A percentile compares a stretch with the other conserved stretches of the same genome.
phyloP scores from a whole-genome alignment of 2,113 vertebrate species.

The Cyanistes caeruleus region DNA sequence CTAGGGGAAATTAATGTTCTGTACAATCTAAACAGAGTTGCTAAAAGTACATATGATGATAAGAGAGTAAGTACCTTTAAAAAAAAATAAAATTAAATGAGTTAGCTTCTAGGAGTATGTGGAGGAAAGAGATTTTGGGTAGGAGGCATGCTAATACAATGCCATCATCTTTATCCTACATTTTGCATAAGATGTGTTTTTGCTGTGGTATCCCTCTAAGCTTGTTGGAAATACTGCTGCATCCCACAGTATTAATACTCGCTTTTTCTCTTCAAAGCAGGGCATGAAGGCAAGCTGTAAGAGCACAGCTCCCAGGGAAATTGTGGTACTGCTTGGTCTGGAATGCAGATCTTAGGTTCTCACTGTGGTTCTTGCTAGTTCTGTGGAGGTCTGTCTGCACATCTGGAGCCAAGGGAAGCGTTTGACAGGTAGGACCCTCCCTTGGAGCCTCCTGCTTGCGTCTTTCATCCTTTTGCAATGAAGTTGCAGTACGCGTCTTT shows the following conservation, averaged over 20 bases:
- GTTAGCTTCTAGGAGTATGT: not conserved
- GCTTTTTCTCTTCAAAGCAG: not conserved
- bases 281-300: not conserved
- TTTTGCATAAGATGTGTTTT: not conserved
- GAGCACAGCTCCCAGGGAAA: not conserved
- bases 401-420: not conserved
- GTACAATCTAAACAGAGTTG: not conserved
- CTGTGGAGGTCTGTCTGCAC: not conserved
- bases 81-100: not conserved
- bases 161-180: not conserved
- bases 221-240: not conserved
- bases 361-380: not conserved
- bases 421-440: not conserved
- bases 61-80: not conserved
- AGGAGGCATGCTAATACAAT: not conserved
- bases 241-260: not conserved
- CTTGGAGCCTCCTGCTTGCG: not conserved
- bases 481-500: not conserved
- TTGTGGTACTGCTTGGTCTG: not conserved
- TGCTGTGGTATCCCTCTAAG: not conserved
- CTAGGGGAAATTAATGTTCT: not conserved
- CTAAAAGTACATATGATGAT: not conserved
- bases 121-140: not conserved
- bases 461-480: not conserved
- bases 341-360: not conserved